Evolutionary conservation across 2,113 vertebrate genomes (phyloP).

Genomic region (Brachirus orientalis): DNA sequence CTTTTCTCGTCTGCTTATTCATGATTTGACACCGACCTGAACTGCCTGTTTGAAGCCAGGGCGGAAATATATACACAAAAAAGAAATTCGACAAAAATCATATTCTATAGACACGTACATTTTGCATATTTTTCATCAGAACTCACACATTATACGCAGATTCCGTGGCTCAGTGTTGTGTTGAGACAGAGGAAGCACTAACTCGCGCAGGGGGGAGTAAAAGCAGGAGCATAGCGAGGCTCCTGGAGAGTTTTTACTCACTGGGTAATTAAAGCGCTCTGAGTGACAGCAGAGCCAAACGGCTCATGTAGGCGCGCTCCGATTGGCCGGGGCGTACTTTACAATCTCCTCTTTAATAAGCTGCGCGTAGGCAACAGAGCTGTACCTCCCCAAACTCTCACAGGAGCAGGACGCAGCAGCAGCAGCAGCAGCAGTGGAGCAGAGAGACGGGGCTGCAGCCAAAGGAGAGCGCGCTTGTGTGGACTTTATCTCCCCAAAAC

Average conservation of each 20-base stretch:
- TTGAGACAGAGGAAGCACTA: slow-evolving; percentile 35
- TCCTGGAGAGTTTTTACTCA: slow-evolving; percentile 60
- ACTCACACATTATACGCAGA: neutral
- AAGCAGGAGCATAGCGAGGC: slow-evolving; percentile 25
- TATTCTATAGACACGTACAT: too few relatives aligned
- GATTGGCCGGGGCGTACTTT: slow-evolving; percentile 77
- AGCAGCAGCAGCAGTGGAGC: slow-evolving; percentile 3
- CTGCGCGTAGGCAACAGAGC: slow-evolving; percentile 45
- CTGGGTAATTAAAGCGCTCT: slow-evolving; percentile 71
- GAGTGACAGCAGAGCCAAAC: slow-evolving; percentile 81
- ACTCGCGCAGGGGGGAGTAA: neutral
- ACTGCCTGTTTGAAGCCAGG: too few relatives aligned
- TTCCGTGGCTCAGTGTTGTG: neutral
- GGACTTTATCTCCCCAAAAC: slow-evolving; percentile 42
- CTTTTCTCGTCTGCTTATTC: too few relatives aligned
- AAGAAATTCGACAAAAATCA: too few relatives aligned
- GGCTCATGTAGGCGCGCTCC: slow-evolving; percentile 66
- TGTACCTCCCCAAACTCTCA: slow-evolving; percentile 40
- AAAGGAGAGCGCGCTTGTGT: slow-evolving; percentile 27
- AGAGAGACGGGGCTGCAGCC: slow-evolving; percentile 34
- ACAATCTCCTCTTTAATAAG: slow-evolving; percentile 65
- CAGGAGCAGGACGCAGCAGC: slow-evolving; percentile 44
- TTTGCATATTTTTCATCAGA: too few relatives aligned
- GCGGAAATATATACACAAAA: too few relatives aligned
- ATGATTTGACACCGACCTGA: too few relatives aligned